Base-by-base conservation (phyloP, 2,797 vertebrate species). In the Enoplosus armatus region DNA sequence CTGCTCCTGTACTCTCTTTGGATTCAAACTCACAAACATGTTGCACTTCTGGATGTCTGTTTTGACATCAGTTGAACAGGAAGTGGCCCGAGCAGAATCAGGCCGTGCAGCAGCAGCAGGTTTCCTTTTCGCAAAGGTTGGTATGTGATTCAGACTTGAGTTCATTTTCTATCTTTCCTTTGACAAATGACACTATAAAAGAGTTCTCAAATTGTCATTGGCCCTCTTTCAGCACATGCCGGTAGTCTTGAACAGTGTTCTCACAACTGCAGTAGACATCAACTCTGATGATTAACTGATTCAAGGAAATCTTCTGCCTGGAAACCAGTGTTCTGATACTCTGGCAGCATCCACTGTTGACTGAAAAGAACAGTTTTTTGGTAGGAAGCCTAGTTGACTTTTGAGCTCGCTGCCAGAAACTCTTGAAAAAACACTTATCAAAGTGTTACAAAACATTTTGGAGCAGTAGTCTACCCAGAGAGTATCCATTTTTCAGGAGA, bases 201-300 rank as follows among this genome's bases (percentile, higher is more conserved):
- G 24, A 39, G 4, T 18, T 61, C 24, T 20, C 35, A 62, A 27
- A 10, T 53, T 65, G 73, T 59, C 22, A 66, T 22, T 69, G 68
- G 45, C 67, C 39, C 15, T 50, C 22, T 41, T 35, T 11, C 15
- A 51, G 43, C 29, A 45, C 39, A 50, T 15, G 47, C 12, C 12
- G 12, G 75, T 35, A 35, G 20, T 33, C 24, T 20, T 1, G n/a
- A 81, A 65, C 54, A 64, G 35, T 8, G 47, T 58, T 79, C 45
- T 43, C 39, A 54, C 24, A 78, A 77, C 53, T 58, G 45, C 26
- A 61, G 71, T 48, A 41, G 43, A 81, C 64, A 65, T 33, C 8
- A 83, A 72, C 67, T 69, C 16, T 66, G 83, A 85, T 86, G 75
- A 91, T 89, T 87, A 84, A 89, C 85, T 59, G 70, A 73, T 85